phyloP scores from a whole-genome alignment of 1,140 invertebrate species.

The Trichogramma pretiosum region DNA sequence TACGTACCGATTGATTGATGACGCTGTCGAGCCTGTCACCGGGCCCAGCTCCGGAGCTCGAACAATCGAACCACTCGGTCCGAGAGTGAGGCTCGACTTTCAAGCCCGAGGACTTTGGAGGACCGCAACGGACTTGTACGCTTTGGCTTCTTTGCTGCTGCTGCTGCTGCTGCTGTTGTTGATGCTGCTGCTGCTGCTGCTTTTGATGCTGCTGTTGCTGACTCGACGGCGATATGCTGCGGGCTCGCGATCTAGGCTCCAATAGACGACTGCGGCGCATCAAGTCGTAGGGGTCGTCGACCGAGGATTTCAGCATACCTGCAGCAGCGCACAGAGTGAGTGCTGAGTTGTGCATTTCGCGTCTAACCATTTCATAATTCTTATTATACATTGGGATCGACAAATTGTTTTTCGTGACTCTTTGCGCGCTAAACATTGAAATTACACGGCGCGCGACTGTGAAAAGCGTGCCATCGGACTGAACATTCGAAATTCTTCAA shows the following conservation, averaged over 20 bases:
- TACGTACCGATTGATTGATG: slow-evolving; percentile 2
- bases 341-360: too few relatives aligned
- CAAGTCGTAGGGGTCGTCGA: slow-evolving; percentile 66
- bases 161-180: slow-evolving; percentile 40
- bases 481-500: too few relatives aligned
- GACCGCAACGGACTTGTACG: background rate
- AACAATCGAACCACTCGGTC: slow-evolving; percentile 36
- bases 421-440: too few relatives aligned
- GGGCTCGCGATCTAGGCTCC: slow-evolving; percentile 52
- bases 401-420: background rate
- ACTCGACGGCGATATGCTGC: slow-evolving; percentile 51
- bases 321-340: background rate
- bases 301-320: slow-evolving; percentile 36
- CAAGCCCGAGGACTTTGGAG: too few relatives aligned
- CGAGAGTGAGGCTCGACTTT: slow-evolving; percentile 21
- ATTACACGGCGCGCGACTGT: background rate
- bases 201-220: slow-evolving; percentile 40
- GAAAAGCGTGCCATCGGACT: background rate
- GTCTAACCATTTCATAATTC: too few relatives aligned
- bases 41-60: background rate
- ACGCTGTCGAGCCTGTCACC: background rate
- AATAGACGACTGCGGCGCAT: slow-evolving; percentile 65
- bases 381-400: too few relatives aligned
- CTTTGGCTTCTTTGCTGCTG: slow-evolving; percentile 14
- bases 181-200: slow-evolving; percentile 46